Base-by-base conservation (phyloP, 2,113 vertebrate genomes). In the Desmodus rotundus region DNA sequence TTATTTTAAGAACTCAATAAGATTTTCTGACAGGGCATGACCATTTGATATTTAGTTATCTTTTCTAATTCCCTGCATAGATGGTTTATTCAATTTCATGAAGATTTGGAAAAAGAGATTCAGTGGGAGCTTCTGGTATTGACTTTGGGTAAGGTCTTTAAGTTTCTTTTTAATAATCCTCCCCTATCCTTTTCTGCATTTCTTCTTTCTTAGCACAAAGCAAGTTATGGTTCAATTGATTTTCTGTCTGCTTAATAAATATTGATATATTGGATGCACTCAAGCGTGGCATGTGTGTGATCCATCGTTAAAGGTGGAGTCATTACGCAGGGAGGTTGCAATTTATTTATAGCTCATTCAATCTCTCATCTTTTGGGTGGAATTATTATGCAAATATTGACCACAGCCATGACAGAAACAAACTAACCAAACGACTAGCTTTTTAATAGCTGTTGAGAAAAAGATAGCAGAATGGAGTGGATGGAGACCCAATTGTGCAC, bases 191-290 rank as follows among this genome's bases (percentile, higher is more conserved):
- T 96, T 78, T 91, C 22, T 97, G 47, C 72, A 77, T 97, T 98
- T 72, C 89, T 98, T 97, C 91, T 94, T 97, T 98, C 96, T 96
- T 97, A 92, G 91, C 85, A 96, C 87, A 98, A 95, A 97, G 95
- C 83, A 96, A 97, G 92, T 97, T 98, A 97, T 94, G 87, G 90
- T 96, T 95, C 97, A 98, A 98, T 97, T 98, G 98, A 97, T 96
- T 98, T 98, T 98, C 96, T 98, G 97, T 98, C 98, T 98, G n/a
- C 85, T 97, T 98, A 98, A 98, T 98, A 98, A 98, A 98, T 98
- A 98, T 98, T 98, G 98, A 98, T 98, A 94, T 97, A 98, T 98
- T 97, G 95, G 92, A 94, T 98, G 96, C 97, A 98, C 92, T 82
- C 90, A 95, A 96, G 92, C 96, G 93, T 97, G 92, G 92, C 83